Conservation (phyloP, 2,797 vertebrate species). For the Sphaeramia orbicularis region DNA sequence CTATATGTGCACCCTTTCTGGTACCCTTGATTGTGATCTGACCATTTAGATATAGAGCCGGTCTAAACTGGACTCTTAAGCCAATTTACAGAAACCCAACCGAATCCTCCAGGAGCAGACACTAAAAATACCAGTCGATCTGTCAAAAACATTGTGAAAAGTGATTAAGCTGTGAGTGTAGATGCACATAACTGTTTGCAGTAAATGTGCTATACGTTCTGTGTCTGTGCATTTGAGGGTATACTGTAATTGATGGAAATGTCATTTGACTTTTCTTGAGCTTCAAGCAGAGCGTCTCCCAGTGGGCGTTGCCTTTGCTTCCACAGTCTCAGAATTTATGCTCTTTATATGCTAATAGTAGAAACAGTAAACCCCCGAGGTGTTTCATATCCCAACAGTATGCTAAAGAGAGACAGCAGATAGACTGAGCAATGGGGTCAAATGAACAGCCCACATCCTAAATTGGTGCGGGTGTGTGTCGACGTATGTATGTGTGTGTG, state of each 20-base stretch:
- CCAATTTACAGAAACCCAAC: too few species aligned
- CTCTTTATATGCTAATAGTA: conserved; percentile 74
- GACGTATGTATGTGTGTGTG: neutral
- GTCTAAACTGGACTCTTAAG: too few species aligned
- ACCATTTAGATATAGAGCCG: too few species aligned
- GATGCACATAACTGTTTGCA: neutral
- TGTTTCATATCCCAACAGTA: conserved; percentile 57
- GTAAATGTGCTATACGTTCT: neutral
- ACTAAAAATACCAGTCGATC: conserved; percentile 4
- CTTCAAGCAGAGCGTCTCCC: conserved; percentile 39
- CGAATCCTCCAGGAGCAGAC: conserved; percentile 6
- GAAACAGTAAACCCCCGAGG: conserved; percentile 64
- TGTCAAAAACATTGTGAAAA: neutral
- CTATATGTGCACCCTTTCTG: too few species aligned
- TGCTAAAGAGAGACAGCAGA: conserved; percentile 51
- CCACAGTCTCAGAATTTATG: conserved; percentile 48
- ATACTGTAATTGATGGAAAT: conserved; percentile 34
- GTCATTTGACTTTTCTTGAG: conserved; percentile 24
- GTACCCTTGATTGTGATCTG: too few species aligned
- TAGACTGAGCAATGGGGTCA: conserved; percentile 62
- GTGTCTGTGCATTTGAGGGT: neutral
- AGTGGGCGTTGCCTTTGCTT: conserved; percentile 48
- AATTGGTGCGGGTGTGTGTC: conserved; percentile 29
- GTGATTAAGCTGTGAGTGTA: neutral
- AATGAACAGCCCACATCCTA: conserved; percentile 52